Evolutionary conservation across 2,113 vertebrate species (phyloP).

Genomic region (Proteles cristata): DNA sequence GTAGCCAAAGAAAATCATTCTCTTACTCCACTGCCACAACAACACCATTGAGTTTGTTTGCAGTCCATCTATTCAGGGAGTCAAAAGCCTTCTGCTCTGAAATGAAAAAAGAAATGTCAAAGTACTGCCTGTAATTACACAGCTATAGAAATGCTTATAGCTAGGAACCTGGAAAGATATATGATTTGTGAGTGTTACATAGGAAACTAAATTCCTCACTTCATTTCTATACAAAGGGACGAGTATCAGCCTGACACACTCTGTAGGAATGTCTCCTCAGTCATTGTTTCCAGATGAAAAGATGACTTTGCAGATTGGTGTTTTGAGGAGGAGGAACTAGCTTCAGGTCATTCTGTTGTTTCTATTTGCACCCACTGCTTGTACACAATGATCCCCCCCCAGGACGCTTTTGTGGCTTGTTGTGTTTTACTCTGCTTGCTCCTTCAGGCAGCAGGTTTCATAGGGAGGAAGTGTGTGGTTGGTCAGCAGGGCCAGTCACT

Average conservation of each 20-base stretch:
- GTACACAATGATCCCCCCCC: background rate
- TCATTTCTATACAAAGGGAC: background rate
- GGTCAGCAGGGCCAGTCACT: background rate
- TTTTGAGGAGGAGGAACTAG: background rate
- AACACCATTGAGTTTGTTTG: constrained; percentile 60
- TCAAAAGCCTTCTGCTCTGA: constrained; percentile 17
- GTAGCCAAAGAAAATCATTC: background rate
- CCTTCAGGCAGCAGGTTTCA: background rate
- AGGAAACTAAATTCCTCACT: background rate
- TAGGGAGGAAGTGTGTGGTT: background rate
- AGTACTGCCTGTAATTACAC: background rate
- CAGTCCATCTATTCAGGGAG: constrained; percentile 52
- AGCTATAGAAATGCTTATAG: background rate
- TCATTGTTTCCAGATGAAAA: background rate
- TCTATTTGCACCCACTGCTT: background rate
- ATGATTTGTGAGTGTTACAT: background rate
- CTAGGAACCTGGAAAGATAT: background rate
- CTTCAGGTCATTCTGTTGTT: background rate
- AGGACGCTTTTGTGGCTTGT: background rate
- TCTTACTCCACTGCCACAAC: constrained; percentile 65
- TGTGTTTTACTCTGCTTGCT: background rate
- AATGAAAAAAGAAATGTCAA: constrained; percentile 56
- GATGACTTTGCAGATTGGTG: background rate
- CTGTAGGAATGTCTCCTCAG: background rate
- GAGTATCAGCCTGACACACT: background rate